phyloP scores from a whole-genome alignment of 2,113 vertebrate species.

The Pteruthius melanotis region DNA sequence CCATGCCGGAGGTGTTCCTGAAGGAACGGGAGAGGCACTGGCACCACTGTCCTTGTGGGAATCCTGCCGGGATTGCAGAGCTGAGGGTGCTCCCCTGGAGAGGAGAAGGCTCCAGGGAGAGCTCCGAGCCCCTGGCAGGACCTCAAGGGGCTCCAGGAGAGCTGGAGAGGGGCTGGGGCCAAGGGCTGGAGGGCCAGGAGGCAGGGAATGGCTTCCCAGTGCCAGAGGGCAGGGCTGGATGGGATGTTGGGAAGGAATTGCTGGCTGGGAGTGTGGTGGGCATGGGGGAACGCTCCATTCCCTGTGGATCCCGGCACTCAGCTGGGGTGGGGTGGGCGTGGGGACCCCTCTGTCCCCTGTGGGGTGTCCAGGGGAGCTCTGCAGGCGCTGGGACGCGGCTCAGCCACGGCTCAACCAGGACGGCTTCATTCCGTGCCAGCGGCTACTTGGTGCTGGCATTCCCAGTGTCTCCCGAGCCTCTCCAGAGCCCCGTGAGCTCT shows the following conservation, averaged over 20 bases:
- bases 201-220: neutral
- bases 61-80: neutral
- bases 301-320: neutral
- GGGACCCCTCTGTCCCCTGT: neutral
- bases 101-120: accelerated
- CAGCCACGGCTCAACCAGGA: neutral
- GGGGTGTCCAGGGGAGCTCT: accelerated
- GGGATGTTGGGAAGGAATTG: neutral
- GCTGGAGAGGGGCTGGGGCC: neutral
- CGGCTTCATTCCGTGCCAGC: accelerated
- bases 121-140: neutral
- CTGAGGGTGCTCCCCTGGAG: accelerated
- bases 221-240: neutral
- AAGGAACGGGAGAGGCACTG: neutral
- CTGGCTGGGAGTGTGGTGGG: neutral
- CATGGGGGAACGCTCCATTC: accelerated
- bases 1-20: neutral
- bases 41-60: neutral
- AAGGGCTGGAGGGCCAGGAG: neutral
- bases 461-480: neutral
- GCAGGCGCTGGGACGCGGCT: accelerated
- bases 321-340: neutral
- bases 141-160: neutral
- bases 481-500: neutral
- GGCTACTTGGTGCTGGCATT: neutral